Conservation (phyloP, 2,113 vertebrate species). For the Cromileptes altivelis region DNA sequence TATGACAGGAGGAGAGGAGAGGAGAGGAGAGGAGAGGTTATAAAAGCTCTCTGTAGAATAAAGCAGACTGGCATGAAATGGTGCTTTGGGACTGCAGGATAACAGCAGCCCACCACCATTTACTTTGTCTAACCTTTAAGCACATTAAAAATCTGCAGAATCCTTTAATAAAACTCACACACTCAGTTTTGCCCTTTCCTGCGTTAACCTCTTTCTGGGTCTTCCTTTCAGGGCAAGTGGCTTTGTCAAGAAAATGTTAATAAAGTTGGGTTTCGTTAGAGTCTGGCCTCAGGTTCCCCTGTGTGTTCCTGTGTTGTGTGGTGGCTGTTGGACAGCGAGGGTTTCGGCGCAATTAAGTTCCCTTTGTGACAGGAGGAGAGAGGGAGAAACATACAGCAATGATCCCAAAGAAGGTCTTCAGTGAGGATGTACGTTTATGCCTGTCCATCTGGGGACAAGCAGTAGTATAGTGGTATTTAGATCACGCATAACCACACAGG, state of each 20-base stretch:
- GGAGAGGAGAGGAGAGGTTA: not conserved
- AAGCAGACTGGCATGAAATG: slow-evolving; percentile 2
- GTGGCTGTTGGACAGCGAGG: not conserved
- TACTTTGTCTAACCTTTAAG: slow-evolving; percentile 60
- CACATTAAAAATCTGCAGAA: slow-evolving; percentile 28
- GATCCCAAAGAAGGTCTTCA: slow-evolving; percentile 29
- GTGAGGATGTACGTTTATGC: not conserved
- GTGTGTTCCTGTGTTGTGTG: slow-evolving; percentile 25
- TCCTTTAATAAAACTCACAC: slow-evolving; percentile 45
- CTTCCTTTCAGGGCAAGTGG: slow-evolving; percentile 38
- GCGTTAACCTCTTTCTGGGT: slow-evolving; percentile 31
- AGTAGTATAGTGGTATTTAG: not conserved
- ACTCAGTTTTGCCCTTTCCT: slow-evolving; percentile 46
- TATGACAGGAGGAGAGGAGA: not conserved
- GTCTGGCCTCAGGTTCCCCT: slow-evolving; percentile 2
- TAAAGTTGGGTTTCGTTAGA: slow-evolving; percentile 40
- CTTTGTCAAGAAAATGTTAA: slow-evolving; percentile 61
- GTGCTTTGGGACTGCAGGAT: slow-evolving; percentile 20
- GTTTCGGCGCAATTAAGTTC: slow-evolving; percentile 37
- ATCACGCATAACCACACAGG: not conserved
- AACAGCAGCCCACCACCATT: slow-evolving; percentile 12
- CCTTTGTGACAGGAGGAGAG: slow-evolving; percentile 40
- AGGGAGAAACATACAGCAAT: slow-evolving; percentile 17
- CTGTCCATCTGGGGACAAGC: not conserved
- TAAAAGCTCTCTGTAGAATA: slow-evolving; percentile 17